Conservation (phyloP, 2,113 vertebrate genomes). For the Camarhynchus parvulus region DNA sequence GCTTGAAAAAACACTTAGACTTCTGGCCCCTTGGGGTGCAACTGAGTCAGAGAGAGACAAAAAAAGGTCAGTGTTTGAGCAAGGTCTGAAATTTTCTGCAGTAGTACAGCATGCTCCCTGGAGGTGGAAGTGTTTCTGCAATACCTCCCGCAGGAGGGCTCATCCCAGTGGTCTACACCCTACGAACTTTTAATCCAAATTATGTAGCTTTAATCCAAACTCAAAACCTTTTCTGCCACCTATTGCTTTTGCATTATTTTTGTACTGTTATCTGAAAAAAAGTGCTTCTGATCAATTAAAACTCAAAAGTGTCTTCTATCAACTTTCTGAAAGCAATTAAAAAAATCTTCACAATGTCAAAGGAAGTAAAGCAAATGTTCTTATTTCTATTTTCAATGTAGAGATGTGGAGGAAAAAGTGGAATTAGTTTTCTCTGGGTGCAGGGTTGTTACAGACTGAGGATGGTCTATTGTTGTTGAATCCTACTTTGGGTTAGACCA, state of each 20-base stretch:
- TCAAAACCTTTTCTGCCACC: not conserved
- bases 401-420: not conserved
- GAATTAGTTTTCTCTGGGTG: not conserved
- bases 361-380: not conserved
- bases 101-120: not conserved
- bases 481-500: not conserved
- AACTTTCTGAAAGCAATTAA: not conserved
- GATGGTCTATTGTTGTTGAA: not conserved
- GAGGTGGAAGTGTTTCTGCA: slow-evolving; percentile 19
- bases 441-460: not conserved
- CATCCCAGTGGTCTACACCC: not conserved
- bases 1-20: slow-evolving; percentile 43
- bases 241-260: not conserved
- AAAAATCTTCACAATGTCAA: not conserved
- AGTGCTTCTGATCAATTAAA: not conserved
- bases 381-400: not conserved
- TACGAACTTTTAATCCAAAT: not conserved
- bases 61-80: slow-evolving; percentile 15
- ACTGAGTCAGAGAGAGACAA: not conserved
- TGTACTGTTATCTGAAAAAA: not conserved
- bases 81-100: not conserved
- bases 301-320: not conserved
- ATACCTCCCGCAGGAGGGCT: not conserved
- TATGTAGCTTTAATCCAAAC: not conserved
- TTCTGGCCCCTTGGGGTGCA: slow-evolving; percentile 25